phyloP scores from a whole-genome alignment of 35 echinoderm and acorn worm species.

The Lytechinus variegatus region DNA sequence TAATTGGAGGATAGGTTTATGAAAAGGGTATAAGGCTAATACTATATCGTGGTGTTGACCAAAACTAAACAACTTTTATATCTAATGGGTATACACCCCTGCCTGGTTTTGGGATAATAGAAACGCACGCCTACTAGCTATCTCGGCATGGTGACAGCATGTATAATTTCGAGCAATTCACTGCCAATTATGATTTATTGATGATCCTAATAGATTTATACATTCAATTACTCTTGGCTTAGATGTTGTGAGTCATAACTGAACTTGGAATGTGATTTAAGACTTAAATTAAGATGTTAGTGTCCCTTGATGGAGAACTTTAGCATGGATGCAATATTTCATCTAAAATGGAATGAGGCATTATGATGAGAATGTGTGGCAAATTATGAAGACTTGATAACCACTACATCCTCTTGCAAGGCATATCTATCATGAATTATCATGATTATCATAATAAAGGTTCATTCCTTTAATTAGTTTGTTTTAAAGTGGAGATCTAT shows the following conservation, averaged over 20 bases:
- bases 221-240: not conserved
- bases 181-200: conserved; percentile 5
- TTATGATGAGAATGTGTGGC: not conserved
- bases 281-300: not conserved
- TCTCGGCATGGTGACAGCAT: not conserved
- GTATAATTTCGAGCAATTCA: conserved; percentile 13
- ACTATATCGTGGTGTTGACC: too few relatives aligned
- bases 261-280: not conserved
- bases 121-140: not conserved
- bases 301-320: not conserved
- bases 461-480: too few relatives aligned
- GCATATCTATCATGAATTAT: too few relatives aligned
- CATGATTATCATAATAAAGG: too few relatives aligned
- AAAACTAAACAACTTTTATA: too few relatives aligned
- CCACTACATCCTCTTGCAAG: too few relatives aligned
- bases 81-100: too few relatives aligned
- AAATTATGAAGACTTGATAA: not conserved
- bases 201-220: conserved; percentile 6
- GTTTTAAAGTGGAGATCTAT: too few relatives aligned
- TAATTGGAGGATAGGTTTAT: too few relatives aligned
- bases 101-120: not conserved
- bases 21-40: too few relatives aligned
- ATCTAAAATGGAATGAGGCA: not conserved
- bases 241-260: conserved; percentile 11
- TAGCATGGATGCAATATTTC: not conserved